These are phyloP conservation scores for Hermaeophaga mercurialis DNA, from an alignment of 2,888 invertebrate genomes.

Conservation along the genomic window DNA sequence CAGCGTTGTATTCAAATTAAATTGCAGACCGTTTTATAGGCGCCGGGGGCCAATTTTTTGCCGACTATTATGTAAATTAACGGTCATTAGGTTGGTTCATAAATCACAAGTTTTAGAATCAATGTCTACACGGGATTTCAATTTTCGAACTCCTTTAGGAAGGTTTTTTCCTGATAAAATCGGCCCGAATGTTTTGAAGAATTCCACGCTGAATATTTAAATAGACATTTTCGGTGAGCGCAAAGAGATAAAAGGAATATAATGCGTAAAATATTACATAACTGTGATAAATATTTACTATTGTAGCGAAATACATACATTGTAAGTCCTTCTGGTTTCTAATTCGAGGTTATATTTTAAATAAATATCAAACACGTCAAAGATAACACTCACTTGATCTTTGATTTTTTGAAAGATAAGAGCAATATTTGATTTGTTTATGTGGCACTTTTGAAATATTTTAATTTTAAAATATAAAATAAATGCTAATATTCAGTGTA, in stretches of 20 bases:
- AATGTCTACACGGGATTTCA: conserved; percentile 30
- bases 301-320: too few species aligned
- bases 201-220: neutral
- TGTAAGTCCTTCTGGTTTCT: too few species aligned
- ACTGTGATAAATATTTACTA: too few species aligned
- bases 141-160: conserved; percentile 20
- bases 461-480: too few species aligned
- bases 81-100: conserved; percentile 32
- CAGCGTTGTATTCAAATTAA: conserved; percentile 49
- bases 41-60: conserved; percentile 38
- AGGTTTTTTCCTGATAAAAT: neutral
- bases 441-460: too few species aligned
- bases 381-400: neutral
- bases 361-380: neutral
- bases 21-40: conserved; percentile 41
- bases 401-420: neutral
- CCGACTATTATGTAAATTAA: conserved; percentile 36
- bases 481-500: too few species aligned
- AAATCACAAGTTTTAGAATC: conserved; percentile 31
- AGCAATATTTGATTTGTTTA: too few species aligned
- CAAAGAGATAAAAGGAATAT: too few species aligned
- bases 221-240: too few species aligned
- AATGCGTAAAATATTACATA: too few species aligned
- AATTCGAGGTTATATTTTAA: neutral
- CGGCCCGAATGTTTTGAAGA: neutral